phyloP scores from a whole-genome alignment of 2,797 vertebrate species.

The Chrosomus eos region DNA sequence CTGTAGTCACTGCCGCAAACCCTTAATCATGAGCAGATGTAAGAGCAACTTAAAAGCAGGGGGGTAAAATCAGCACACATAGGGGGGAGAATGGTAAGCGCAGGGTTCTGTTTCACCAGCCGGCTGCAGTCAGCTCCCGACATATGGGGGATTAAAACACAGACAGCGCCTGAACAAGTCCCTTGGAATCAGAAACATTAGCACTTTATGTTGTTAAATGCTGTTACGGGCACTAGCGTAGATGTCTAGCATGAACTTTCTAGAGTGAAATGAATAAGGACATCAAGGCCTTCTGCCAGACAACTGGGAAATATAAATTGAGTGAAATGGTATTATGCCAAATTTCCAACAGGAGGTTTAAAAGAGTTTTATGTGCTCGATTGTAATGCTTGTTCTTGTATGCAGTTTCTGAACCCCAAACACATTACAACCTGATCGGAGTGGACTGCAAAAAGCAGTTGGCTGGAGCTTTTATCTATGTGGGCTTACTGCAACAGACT shows the following conservation, averaged over 20 bases:
- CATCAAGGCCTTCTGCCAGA: constrained; percentile 31
- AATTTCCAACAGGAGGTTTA: constrained; percentile 23
- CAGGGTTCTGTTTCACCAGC: constrained; percentile 69
- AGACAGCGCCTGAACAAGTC: constrained; percentile 25
- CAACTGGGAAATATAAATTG: constrained; percentile 43
- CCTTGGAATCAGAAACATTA: constrained; percentile 41
- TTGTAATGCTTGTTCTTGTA: not conserved
- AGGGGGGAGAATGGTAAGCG: constrained; percentile 61
- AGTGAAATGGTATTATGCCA: constrained; percentile 35
- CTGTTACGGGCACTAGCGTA: constrained; percentile 5
- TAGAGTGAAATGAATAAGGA: constrained; percentile 41
- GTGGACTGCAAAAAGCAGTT: constrained; percentile 5
- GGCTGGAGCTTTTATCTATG: not conserved
- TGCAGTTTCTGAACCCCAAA: not conserved
- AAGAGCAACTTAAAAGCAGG: constrained; percentile 55
- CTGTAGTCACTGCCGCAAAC: constrained; percentile 73
- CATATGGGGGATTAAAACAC: constrained; percentile 49
- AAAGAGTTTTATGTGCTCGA: not conserved
- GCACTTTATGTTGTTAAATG: constrained; percentile 26
- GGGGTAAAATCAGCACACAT: constrained; percentile 48
- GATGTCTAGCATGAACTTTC: constrained; percentile 29
- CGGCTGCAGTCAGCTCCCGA: constrained; percentile 51
- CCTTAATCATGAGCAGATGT: constrained; percentile 80
- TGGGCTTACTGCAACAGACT: not conserved
- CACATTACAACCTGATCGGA: constrained; percentile 4